Evolutionary conservation across 2,797 vertebrate species (phyloP), one percentile per base, ranked within the genome.

Genomic region (Hyperoplus immaculatus): DNA sequence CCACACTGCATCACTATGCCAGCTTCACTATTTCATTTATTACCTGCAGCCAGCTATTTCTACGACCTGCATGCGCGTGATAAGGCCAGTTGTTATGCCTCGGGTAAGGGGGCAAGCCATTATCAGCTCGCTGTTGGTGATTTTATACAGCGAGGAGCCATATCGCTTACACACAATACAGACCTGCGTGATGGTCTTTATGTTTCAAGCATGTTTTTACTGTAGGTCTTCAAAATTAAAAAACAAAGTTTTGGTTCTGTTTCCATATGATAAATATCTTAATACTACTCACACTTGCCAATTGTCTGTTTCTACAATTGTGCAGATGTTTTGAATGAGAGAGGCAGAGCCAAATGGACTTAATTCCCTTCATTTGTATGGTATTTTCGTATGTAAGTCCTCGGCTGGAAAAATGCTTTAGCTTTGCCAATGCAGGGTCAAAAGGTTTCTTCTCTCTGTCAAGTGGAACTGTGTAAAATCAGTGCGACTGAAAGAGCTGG

Each of bases 271-370:
- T 72, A 65, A 71, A 82, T 80, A 61, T 71, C 51, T 54, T 58
- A 42, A 57, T 66, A 47, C 47, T 21, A 1, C 55, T 70, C n/a
- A 6, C 8, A 5, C 42, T 58, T 60, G 50, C 64, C 79, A 80
- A 3, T 69, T 81, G 62, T 67, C 69, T 65, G 46, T 83, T 71
- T 83, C 57, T 77, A 51, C 60, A 75, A 88, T 84, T 85, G 85
- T 15, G 65, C 89, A 91, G 82, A 91, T 90, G 88, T 90, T 92
- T 84, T 79, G 62, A 86, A 87, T 88, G 87, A 81, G 69, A 80
- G 74, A 64, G 1, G 3, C 39, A 45, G 15, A 72, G 81, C 74
- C 72, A 84, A 87, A 67, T 50, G 74, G 58, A 77, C 74, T 86
- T 84, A 77, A 84, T 86, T 88, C 67, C 76, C 58, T 78, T 88